A percentile compares a stretch with the other conserved stretches of the same genome.
Evolutionary conservation across 1,140 invertebrate species (phyloP).

Genomic region (Rhyzopertha dominica): DNA sequence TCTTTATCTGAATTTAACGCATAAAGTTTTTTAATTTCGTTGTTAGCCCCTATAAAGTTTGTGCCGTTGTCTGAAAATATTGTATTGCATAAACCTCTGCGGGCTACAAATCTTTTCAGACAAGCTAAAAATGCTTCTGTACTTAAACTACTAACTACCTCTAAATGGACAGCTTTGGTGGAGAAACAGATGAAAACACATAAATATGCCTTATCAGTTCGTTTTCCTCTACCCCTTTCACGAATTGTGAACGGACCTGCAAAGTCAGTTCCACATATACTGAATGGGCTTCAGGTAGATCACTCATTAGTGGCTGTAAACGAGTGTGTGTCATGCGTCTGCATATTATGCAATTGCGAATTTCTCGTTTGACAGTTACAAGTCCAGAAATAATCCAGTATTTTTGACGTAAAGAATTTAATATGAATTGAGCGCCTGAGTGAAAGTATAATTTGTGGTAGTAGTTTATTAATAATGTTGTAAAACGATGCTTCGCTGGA

Average conservation of each 20-base stretch:
- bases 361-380: conserved; percentile 14
- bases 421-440: conserved; percentile 6
- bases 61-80: not conserved
- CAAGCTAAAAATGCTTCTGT: conserved; percentile 19
- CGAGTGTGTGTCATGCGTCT: conserved; percentile 5
- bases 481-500: conserved; percentile 16
- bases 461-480: conserved; percentile 16
- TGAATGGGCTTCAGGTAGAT: conserved; percentile 28
- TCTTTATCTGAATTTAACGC: not conserved
- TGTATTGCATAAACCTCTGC: not conserved
- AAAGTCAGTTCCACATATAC: conserved; percentile 32
- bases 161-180: too few relatives aligned
- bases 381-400: conserved; percentile 23
- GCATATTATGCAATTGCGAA: conserved; percentile 19
- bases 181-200: too few relatives aligned
- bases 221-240: conserved; percentile 11
- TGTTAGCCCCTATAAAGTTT: not conserved
- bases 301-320: conserved; percentile 17
- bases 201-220: too few relatives aligned
- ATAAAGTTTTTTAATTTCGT: not conserved
- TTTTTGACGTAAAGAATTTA: conserved; percentile 14
- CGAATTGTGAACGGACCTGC: conserved; percentile 32
- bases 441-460: conserved; percentile 20
- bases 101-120: not conserved
- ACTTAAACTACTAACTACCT: conserved; percentile 25